Percentiles rank a stretch among this genome's conserved stretches.
Evolutionary conservation across 2,113 vertebrate genomes (phyloP).

Genomic region (Erpornis zantholeuca): DNA sequence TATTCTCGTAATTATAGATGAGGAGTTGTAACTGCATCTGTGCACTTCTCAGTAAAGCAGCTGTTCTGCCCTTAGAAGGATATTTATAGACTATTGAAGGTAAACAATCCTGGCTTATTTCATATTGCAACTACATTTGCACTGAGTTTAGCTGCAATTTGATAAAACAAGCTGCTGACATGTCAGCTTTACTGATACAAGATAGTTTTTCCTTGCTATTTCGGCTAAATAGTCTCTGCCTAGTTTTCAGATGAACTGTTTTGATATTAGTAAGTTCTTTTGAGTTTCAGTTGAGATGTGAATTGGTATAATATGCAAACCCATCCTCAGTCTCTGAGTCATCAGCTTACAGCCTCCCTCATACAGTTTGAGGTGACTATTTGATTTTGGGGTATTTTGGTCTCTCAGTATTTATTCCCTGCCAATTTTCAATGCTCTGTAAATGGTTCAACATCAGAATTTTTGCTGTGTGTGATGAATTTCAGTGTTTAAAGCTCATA

Average conservation of each 20-base stretch:
- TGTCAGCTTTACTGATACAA: conserved; percentile 8
- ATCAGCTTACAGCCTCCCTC: conserved; percentile 30
- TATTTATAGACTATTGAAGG: conserved; percentile 56
- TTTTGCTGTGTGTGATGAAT: background rate
- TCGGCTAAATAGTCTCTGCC: conserved; percentile 41
- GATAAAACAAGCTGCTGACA: conserved; percentile 41
- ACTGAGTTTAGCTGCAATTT: background rate
- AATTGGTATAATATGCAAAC: conserved; percentile 16
- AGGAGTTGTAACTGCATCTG: background rate
- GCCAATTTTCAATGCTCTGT: background rate
- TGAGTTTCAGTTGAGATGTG: conserved; percentile 21
- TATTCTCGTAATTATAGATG: background rate
- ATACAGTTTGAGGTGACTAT: conserved; percentile 14
- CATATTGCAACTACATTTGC: background rate
- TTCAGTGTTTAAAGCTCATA: background rate
- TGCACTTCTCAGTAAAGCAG: conserved; percentile 34
- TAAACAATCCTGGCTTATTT: conserved; percentile 50
- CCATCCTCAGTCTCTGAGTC: conserved; percentile 11
- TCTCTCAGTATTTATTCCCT: conserved; percentile 46
- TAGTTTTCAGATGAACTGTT: conserved; percentile 43
- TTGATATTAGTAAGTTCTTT: conserved; percentile 31
- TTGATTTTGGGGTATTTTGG: background rate
- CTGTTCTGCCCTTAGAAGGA: conserved; percentile 58
- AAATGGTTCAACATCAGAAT: conserved; percentile 27
- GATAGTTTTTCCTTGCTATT: background rate